These are phyloP conservation scores for Saguinus imperator DNA, from an alignment of 2,113 vertebrate species.

Conservation along the genomic window DNA sequence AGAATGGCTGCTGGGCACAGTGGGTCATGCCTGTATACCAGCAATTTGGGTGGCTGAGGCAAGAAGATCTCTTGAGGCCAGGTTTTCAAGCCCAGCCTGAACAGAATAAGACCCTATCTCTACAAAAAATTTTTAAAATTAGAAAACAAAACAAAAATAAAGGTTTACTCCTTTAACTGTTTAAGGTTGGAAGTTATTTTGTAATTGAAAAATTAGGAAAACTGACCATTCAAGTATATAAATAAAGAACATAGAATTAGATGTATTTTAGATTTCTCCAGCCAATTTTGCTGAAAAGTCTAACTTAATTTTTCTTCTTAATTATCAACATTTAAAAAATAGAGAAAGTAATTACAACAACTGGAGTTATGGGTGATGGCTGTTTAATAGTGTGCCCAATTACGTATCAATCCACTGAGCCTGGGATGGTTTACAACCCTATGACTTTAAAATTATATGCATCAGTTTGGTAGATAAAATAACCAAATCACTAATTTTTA, in stretches of 20 bases:
- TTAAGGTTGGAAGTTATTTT: constrained; percentile 18
- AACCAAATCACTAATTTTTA: constrained; percentile 27
- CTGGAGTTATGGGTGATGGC: not conserved
- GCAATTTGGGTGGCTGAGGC: no score
- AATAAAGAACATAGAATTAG: constrained; percentile 1
- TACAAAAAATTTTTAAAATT: no score
- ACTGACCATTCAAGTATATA: not conserved
- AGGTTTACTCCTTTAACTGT: not conserved
- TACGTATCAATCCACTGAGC: not conserved
- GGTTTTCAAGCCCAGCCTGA: no score
- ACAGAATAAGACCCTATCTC: no score
- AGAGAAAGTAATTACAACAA: not conserved
- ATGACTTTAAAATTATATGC: constrained; percentile 18
- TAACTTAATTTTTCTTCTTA: constrained; percentile 9
- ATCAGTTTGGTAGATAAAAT: constrained; percentile 35
- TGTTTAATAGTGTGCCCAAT: not conserved
- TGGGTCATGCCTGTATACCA: no score
- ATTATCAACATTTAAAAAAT: not conserved
- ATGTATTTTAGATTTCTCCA: constrained; percentile 28
- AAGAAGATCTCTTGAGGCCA: no score
- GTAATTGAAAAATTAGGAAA: constrained; percentile 1
- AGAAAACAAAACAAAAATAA: not conserved
- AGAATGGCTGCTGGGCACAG: not conserved
- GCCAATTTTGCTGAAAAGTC: not conserved
- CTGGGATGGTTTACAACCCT: not conserved